phyloP scores from a whole-genome alignment of 2,797 vertebrate species.

The Pteronotus mesoamericanus region DNA sequence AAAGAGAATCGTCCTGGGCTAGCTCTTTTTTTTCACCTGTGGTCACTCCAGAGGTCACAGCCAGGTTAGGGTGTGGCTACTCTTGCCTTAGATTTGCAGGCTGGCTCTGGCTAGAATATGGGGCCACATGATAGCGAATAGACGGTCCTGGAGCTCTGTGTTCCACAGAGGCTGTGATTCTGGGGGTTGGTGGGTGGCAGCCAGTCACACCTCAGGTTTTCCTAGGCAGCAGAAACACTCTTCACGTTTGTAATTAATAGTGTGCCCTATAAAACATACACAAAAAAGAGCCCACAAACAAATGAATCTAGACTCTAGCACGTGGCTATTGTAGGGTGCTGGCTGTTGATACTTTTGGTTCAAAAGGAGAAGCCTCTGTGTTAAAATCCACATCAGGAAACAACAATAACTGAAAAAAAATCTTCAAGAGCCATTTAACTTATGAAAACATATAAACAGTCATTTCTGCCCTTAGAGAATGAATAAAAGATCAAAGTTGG shows the following conservation, averaged over 20 bases:
- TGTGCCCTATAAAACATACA: neutral
- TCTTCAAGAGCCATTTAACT: conserved; percentile 14
- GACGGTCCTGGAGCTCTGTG: neutral
- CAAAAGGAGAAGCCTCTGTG: conserved; percentile 30
- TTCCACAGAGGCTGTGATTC: neutral
- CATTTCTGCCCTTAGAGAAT: conserved; percentile 49
- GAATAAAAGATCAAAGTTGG: conserved; percentile 71
- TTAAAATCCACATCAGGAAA: conserved; percentile 60
- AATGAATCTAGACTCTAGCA: neutral
- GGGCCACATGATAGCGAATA: fast-evolving
- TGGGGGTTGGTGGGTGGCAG: neutral
- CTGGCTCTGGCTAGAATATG: neutral
- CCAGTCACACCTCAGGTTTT: neutral
- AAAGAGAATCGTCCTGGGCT: neutral
- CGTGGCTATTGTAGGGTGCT: neutral
- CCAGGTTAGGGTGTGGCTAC: neutral
- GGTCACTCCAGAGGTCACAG: neutral
- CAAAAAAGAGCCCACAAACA: neutral
- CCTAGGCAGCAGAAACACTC: neutral
- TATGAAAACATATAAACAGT: conserved; percentile 62
- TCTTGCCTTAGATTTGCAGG: neutral
- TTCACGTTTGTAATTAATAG: neutral
- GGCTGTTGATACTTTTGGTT: neutral
- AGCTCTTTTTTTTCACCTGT: neutral
- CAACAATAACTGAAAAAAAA: neutral